Evolutionary conservation across 2,113 vertebrate species (phyloP).

Genomic region (Xerus inauris): DNA sequence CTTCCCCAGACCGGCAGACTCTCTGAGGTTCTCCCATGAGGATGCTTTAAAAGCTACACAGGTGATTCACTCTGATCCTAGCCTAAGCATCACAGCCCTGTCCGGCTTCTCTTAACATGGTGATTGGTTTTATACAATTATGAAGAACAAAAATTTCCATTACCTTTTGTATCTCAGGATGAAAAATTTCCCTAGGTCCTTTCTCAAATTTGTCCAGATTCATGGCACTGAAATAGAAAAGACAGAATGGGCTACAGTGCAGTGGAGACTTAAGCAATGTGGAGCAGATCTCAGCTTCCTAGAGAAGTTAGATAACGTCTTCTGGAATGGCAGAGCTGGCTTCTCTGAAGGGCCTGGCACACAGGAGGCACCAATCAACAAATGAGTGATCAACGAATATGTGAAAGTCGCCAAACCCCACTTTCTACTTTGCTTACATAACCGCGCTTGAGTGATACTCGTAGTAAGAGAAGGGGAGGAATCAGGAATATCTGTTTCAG

Average conservation of each 20-base stretch:
- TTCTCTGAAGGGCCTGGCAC: neutral
- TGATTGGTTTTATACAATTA: neutral
- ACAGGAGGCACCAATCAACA: neutral
- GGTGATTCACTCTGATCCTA: neutral
- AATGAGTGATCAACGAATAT: neutral
- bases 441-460: neutral
- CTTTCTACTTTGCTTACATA: neutral
- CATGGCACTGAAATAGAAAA: constrained; percentile 93
- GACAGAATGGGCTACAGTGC: neutral
- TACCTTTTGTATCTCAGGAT: constrained; percentile 99
- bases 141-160: constrained; percentile 17
- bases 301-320: neutral
- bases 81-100: neutral
- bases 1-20: no score
- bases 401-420: neutral
- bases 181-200: constrained; percentile 96
- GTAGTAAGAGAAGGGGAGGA: neutral
- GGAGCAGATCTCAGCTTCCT: neutral
- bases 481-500: neutral
- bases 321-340: neutral
- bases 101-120: neutral
- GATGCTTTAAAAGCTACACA: neutral
- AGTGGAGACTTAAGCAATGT: no score
- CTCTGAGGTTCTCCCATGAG: neutral
- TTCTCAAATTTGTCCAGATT: constrained; percentile 98